A percentile compares a stretch with the other conserved stretches of the same genome.
Evolutionary conservation across 2,113 vertebrate species (phyloP).

Genomic region (Furnarius figulus): DNA sequence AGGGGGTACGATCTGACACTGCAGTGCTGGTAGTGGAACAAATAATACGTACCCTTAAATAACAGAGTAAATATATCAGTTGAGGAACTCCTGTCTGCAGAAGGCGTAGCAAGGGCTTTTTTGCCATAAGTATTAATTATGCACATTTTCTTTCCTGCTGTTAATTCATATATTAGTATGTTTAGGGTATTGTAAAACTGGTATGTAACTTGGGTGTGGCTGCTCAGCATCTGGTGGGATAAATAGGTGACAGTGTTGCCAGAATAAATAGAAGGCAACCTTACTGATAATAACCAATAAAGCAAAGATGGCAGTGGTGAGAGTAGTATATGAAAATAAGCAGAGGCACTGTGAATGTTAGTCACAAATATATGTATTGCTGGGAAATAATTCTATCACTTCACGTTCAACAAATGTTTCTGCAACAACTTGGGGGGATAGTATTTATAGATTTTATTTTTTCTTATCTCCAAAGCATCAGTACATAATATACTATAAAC

Average conservation of each 20-base stretch:
- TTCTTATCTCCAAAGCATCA: neutral
- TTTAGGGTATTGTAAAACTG: neutral
- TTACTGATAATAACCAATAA: neutral
- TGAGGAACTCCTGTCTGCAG: neutral
- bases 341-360: neutral
- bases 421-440: fast-evolving
- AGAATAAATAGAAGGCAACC: neutral
- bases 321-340: neutral
- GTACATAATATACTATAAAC: neutral
- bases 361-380: neutral
- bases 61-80: neutral
- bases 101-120: neutral
- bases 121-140: neutral
- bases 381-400: neutral
- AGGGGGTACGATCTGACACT: neutral
- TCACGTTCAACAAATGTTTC: neutral
- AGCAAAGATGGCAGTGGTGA: neutral
- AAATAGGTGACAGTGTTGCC: neutral
- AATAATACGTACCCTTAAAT: neutral
- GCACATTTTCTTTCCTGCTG: neutral
- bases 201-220: neutral
- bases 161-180: neutral
- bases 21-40: neutral
- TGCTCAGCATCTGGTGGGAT: neutral
- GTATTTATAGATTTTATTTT: neutral